phyloP scores from a whole-genome alignment of 1,140 invertebrate species.

The Heliothis virescens region DNA sequence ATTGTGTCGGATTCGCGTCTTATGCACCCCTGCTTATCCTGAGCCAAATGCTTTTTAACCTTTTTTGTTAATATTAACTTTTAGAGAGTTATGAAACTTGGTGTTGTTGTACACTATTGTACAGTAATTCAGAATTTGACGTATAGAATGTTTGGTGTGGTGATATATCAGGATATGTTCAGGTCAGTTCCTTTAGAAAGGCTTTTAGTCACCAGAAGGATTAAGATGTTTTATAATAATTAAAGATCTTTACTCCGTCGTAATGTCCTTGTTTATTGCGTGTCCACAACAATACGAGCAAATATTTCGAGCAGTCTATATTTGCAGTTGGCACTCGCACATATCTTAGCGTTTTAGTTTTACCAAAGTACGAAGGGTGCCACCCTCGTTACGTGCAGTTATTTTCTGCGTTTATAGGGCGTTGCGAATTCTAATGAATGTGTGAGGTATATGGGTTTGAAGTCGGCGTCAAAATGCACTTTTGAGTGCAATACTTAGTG shows the following conservation, averaged over 20 bases:
- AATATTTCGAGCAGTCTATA: conserved; percentile 38
- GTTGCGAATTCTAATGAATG: conserved; percentile 60
- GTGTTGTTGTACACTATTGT: background rate
- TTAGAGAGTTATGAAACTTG: background rate
- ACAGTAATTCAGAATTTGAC: background rate
- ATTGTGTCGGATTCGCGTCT: conserved; percentile 59
- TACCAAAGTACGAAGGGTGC: conserved; percentile 56
- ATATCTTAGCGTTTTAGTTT: conserved; percentile 22
- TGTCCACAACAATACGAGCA: background rate
- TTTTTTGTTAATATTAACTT: background rate
- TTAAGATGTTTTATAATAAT: no score
- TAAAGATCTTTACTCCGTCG: background rate
- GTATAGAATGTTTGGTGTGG: no score
- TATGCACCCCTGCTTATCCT: conserved; percentile 35
- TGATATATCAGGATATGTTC: no score
- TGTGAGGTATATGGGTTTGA: conserved; percentile 27
- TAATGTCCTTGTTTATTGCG: background rate
- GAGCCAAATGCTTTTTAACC: background rate
- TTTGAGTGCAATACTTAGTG: conserved; percentile 1
- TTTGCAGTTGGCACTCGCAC: background rate
- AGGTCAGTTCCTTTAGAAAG: no score
- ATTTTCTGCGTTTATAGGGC: conserved; percentile 63
- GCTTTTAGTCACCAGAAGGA: no score
- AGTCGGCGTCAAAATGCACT: background rate
- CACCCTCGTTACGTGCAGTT: conserved; percentile 68